These are phyloP conservation scores for Thomomys bottae DNA, from an alignment of 2,113 vertebrate genomes.

Conservation along the genomic window DNA sequence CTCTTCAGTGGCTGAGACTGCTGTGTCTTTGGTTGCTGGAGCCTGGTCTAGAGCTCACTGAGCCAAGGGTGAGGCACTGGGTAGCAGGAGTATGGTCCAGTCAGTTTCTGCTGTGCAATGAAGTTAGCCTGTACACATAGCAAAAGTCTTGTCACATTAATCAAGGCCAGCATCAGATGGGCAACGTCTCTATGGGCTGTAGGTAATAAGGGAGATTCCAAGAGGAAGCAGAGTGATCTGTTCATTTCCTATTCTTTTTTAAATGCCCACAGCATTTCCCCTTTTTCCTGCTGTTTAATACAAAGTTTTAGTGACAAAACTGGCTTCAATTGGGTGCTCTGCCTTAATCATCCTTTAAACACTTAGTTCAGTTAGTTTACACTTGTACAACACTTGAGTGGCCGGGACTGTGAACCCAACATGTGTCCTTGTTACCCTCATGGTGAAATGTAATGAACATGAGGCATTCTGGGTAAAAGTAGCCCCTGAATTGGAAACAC, in stretches of 20 bases:
- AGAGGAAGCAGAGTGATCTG: not conserved
- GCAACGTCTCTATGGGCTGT: rapidly evolving
- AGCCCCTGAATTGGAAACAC: not conserved
- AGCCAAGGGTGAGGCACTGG: rapidly evolving
- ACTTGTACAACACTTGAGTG: not conserved
- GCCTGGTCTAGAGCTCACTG: rapidly evolving
- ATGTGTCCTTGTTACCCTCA: not conserved
- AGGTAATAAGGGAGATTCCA: rapidly evolving
- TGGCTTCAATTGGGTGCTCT: not conserved
- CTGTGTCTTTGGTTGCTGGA: not conserved
- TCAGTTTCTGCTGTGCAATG: no score
- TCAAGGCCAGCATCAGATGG: no score
- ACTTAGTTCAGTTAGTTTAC: slow-evolving; percentile 6
- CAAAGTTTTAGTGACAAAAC: slow-evolving; percentile 49
- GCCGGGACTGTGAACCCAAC: not conserved
- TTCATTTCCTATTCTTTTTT: slow-evolving; percentile 14
- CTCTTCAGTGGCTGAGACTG: not conserved
- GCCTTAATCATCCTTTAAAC: not conserved
- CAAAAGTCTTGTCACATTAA: no score
- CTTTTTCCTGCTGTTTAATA: slow-evolving; percentile 57
- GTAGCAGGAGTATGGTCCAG: rapidly evolving
- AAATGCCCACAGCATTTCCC: slow-evolving; percentile 2
- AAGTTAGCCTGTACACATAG: no score
- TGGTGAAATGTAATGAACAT: not conserved
- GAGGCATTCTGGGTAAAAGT: not conserved